Conservation (phyloP, 2,888 invertebrate genomes). For the Luffia ferchaultella region DNA sequence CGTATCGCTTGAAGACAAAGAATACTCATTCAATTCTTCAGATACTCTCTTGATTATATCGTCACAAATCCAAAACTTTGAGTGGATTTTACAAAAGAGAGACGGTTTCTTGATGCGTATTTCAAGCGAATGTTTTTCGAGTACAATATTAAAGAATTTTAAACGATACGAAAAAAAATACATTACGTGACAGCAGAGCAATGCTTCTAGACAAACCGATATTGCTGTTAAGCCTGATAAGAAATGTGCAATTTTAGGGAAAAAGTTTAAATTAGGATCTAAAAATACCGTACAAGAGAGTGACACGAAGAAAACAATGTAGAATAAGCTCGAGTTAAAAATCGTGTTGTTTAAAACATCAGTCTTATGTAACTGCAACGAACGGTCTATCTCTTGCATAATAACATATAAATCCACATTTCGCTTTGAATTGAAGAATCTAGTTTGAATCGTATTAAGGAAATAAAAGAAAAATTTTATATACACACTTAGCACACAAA, state of each 20-base stretch:
- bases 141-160: too few species aligned
- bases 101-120: background rate
- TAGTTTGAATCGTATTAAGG: constrained; percentile 22
- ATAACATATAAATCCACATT: constrained; percentile 30
- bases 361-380: constrained; percentile 29
- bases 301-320: too few species aligned
- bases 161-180: too few species aligned
- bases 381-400: constrained; percentile 34
- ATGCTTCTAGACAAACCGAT: too few species aligned
- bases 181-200: too few species aligned
- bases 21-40: background rate
- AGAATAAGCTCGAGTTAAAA: too few species aligned
- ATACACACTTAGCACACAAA: background rate
- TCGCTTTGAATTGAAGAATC: constrained; percentile 27
- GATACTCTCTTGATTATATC: background rate
- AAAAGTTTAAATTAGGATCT: too few species aligned
- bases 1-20: background rate
- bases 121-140: too few species aligned
- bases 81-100: background rate
- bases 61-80: background rate
- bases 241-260: too few species aligned
- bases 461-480: background rate
- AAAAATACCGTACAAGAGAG: too few species aligned
- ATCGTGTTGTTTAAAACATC: constrained; percentile 9
- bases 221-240: too few species aligned